phyloP scores from a whole-genome alignment of 2,113 vertebrate species.

The Castor canadensis region DNA sequence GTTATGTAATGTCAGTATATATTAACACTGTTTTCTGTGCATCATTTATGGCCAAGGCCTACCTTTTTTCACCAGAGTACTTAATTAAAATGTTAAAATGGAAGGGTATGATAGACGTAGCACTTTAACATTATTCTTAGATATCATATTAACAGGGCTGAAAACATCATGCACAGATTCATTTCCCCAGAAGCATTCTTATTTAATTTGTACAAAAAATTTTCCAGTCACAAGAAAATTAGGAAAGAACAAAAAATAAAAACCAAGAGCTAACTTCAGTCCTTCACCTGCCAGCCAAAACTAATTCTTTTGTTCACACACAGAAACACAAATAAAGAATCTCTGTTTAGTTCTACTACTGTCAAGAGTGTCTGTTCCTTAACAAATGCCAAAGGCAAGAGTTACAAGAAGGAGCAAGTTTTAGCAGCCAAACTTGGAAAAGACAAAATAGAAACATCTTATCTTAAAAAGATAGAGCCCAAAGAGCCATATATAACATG shows the following conservation, averaged over 20 bases:
- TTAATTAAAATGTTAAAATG: neutral
- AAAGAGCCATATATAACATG: neutral
- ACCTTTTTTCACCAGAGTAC: neutral
- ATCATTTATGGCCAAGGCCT: neutral
- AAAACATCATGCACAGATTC: conserved; percentile 9
- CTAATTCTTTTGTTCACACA: neutral
- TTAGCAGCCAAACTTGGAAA: neutral
- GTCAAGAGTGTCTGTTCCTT: neutral
- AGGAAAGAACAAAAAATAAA: neutral
- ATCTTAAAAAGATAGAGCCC: neutral
- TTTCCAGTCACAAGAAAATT: conserved; percentile 13
- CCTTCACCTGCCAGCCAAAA: conserved; percentile 7
- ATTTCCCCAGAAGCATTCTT: neutral
- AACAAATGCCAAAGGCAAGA: neutral
- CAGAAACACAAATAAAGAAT: neutral
- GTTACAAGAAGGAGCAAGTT: neutral
- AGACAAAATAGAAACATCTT: neutral
- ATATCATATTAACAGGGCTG: neutral
- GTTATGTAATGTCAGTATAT: neutral
- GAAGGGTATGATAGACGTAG: neutral
- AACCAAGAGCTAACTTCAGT: neutral
- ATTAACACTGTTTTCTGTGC: neutral
- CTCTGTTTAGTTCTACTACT: neutral
- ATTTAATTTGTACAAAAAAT: conserved; percentile 45
- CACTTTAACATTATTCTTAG: neutral